Base-by-base conservation (phyloP, 37 sponge, comb jelly and placozoan species). In the Axinella damicornis region DNA sequence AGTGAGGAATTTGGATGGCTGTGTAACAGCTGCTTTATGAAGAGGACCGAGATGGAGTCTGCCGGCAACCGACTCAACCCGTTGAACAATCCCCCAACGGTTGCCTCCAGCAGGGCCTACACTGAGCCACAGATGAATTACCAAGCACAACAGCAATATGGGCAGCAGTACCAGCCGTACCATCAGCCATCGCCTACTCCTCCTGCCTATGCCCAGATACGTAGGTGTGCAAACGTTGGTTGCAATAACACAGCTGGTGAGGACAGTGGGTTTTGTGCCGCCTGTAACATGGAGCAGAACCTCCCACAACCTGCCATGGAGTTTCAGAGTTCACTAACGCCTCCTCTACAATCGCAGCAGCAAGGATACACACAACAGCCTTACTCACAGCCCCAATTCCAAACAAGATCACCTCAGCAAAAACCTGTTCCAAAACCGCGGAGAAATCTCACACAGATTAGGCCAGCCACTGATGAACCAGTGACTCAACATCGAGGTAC, bases 11-110 rank as follows among this genome's bases (percentile, higher is more conserved):
- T 65, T 40, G 81, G 81, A 36, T 80, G 85, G 19, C 53, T 92
- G 52, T 92, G 93, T 65, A 24, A 53, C 33, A 60, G 41, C 0
- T 92, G 93, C 81, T 88, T 83, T 59, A 67, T 67, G 65, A 35
- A 80, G 16, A 65, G 53, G 62, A 76, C 82, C 0, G 67, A 80
- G 69, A 4, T 20, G 19, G 69, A 68, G 34, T 2, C 59, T 46
- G 53, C 5, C 30, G 20, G 20, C 2, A n/a, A 61, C 25, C 63
- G 5, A 5, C n/a, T 57, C 59, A 75, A 57, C 57, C 53, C 31
- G 32, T 58, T 57, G 20, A 32, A 21, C 19, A 6, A 32, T 57
- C n/a, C 63, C n/a, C 63, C n/a, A 27, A 2, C 2, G 46, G 6
- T 9, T 46, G 46, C 46, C 63, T 25, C 2, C 13, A 61, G 63